Conservation (phyloP, 1,140 invertebrate species). For the Manduca sexta region DNA sequence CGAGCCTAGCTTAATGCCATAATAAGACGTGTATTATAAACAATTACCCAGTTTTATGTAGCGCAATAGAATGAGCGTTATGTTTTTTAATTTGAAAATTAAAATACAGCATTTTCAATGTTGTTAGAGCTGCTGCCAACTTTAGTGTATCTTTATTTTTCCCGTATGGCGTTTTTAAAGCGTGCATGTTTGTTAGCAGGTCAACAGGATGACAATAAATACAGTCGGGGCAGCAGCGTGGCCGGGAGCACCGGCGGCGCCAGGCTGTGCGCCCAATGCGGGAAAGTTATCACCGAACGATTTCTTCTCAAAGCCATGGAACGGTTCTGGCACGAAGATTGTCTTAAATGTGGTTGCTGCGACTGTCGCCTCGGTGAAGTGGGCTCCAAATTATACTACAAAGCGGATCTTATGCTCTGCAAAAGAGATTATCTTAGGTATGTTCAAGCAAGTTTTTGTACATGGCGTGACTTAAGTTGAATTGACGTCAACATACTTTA, state of each 20-base stretch:
- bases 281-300: constrained; percentile 83
- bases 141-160: too few species aligned
- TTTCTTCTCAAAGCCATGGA: constrained; percentile 87
- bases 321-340: constrained; percentile 96
- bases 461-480: too few species aligned
- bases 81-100: not conserved
- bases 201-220: constrained; percentile 69
- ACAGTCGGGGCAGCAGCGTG: constrained; percentile 49
- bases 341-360: constrained; percentile 94
- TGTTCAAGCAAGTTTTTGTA: not conserved
- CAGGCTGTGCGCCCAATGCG: constrained; percentile 83
- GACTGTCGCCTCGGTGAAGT: constrained; percentile 94
- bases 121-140: too few species aligned
- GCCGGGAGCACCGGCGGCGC: constrained; percentile 49
- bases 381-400: constrained; percentile 92
- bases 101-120: not conserved
- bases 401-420: constrained; percentile 94
- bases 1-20: constrained; percentile 41
- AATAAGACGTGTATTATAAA: constrained; percentile 20
- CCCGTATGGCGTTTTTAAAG: too few species aligned
- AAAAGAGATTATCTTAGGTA: constrained; percentile 93
- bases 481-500: too few species aligned
- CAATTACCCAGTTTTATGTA: constrained; percentile 35
- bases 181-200: constrained; percentile 30
- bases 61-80: constrained; percentile 33